These are phyloP conservation scores for Lumbricus terrestris DNA, from an alignment of 2,888 invertebrate species.

Conservation along the genomic window DNA sequence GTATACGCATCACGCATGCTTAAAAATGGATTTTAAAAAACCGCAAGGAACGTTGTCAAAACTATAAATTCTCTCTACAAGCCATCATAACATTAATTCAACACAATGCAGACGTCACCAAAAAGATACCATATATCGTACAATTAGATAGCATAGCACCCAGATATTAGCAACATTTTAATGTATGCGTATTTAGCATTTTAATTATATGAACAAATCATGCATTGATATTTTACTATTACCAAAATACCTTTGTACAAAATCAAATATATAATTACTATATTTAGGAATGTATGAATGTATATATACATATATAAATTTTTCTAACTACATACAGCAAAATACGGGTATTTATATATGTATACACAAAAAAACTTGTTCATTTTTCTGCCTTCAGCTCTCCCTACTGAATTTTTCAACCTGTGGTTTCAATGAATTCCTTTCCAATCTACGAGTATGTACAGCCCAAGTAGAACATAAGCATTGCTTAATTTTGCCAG, in stretches of 20 bases:
- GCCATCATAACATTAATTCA: not conserved
- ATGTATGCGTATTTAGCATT: not conserved
- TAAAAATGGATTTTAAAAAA: not conserved
- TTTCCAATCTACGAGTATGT: not conserved
- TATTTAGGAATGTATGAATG: not conserved
- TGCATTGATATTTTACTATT: not conserved
- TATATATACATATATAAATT: constrained; percentile 13
- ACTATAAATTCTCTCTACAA: not conserved
- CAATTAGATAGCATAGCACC: constrained; percentile 7
- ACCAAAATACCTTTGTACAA: constrained; percentile 17
- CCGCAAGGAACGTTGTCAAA: not conserved
- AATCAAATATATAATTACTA: constrained; percentile 7
- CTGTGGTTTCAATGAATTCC: not conserved
- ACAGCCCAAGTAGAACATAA: not conserved
- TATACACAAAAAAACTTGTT: not conserved
- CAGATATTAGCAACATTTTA: not conserved
- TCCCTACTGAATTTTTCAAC: not conserved
- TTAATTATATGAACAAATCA: constrained; percentile 3
- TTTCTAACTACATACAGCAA: not conserved
- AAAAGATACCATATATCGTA: not conserved
- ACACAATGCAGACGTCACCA: not conserved
- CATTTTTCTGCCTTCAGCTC: not conserved
- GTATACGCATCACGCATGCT: not conserved
- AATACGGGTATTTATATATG: not conserved
- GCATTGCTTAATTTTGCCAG: not conserved